Conservation (phyloP, 2,888 invertebrate species). For the Tubulanus polymorphus region DNA sequence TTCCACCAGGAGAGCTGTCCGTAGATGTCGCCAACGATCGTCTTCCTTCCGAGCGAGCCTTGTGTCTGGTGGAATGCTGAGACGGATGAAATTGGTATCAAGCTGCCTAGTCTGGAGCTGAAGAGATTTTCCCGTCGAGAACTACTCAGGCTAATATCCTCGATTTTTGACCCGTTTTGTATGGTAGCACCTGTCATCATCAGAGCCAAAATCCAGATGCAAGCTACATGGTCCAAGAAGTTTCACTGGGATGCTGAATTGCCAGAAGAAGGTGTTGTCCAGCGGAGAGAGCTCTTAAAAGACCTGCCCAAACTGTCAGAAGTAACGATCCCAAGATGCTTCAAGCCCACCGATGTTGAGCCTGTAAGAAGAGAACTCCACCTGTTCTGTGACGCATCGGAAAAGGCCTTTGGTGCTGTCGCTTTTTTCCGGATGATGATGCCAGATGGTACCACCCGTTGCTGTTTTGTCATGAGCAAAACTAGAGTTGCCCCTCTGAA, state of each 20-base stretch:
- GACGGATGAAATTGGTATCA: too few relatives aligned
- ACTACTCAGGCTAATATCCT: neutral
- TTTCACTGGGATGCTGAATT: too few relatives aligned
- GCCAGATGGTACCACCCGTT: neutral
- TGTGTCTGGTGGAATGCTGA: neutral
- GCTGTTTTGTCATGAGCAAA: neutral
- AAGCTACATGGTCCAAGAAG: too few relatives aligned
- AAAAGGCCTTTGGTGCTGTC: conserved; percentile 4
- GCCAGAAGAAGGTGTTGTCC: too few relatives aligned
- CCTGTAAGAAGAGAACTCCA: neutral
- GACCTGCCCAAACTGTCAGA: neutral
- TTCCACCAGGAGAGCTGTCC: too few relatives aligned
- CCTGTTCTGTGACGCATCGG: conserved; percentile 1
- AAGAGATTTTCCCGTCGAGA: too few relatives aligned
- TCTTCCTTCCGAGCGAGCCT: neutral
- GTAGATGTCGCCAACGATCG: neutral
- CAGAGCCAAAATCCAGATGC: too few relatives aligned
- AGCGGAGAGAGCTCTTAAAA: too few relatives aligned
- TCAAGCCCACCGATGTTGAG: neutral
- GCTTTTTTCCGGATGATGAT: neutral
- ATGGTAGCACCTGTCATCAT: too few relatives aligned
- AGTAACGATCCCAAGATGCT: neutral
- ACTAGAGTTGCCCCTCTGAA: neutral
- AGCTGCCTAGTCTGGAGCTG: too few relatives aligned
- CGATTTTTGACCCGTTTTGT: conserved; percentile 2